phyloP scores from a whole-genome alignment of 2,888 invertebrate genomes.

The Lithophane ornitopus region DNA sequence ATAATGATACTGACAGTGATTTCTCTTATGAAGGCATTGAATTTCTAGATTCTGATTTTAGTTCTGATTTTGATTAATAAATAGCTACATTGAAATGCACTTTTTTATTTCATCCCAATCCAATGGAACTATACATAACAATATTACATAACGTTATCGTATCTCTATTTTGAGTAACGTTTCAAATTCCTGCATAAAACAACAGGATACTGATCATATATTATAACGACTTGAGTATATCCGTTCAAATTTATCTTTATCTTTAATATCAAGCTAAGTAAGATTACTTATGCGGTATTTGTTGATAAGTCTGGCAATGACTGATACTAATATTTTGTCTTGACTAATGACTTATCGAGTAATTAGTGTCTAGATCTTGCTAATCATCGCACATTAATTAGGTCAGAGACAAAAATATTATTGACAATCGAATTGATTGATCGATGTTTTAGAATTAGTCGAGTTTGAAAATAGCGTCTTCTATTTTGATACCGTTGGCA shows the following conservation, averaged over 20 bases:
- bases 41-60: too few species aligned
- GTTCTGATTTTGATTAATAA: too few species aligned
- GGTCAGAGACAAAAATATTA: conserved; percentile 9
- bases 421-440: conserved; percentile 9
- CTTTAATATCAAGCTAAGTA: conserved; percentile 16
- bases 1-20: too few species aligned
- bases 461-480: background rate
- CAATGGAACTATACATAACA: too few species aligned
- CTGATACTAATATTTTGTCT: conserved; percentile 47
- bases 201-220: background rate
- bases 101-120: too few species aligned
- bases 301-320: conserved; percentile 28
- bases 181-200: too few species aligned
- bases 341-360: conserved; percentile 26
- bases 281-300: conserved; percentile 1
- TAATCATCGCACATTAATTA: conserved; percentile 1
- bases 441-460: background rate
- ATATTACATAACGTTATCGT: too few species aligned
- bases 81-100: too few species aligned
- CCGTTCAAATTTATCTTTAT: conserved; percentile 1
- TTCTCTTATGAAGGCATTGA: too few species aligned
- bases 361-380: conserved; percentile 22
- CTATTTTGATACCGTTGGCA: background rate
- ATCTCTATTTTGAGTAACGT: too few species aligned
- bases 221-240: background rate